Evolutionary conservation across 1,140 invertebrate genomes (phyloP), one percentile per base, ranked within the genome.

Genomic region (Zaprionus davidi): DNA sequence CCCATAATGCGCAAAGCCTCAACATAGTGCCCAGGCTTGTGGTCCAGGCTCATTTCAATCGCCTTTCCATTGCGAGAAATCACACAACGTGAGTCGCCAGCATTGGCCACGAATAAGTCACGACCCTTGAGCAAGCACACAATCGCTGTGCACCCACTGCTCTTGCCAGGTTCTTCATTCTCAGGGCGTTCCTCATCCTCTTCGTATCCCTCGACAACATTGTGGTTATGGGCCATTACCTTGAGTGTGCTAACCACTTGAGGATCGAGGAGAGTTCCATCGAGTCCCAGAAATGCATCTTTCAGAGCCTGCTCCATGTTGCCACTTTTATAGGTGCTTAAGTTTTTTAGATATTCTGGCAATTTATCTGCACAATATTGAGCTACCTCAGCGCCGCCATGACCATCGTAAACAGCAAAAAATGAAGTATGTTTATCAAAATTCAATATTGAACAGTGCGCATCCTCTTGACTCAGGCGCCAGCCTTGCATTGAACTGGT

Each of bases 331-430:
- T 98, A 99, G 0, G 95, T 93, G 17, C 96, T 94, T 36, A 95
- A 95, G 15, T 95, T 93, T 94, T 98, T 99, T 1, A 99, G 95
- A 91, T 96, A 98, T 17, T 97, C 93, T 5, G 98, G 98, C 46
- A 99, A 94, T 87, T 99, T 95, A 87, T 95, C 93, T 2, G 98
- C 95, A 91, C 97, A 97, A 93, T 99, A 99, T 77, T 96, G 95
- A 0, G 98, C 97, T 13, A 99, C 98, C 94, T 99, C 98, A 41
- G 96, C 95, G 77, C 98, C 98, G 53, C 99, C 99, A 93, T 99
- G 99, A 0, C 99, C 99, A 95, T 99, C 99, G 93, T 99, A 99
- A 0, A 99, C 98, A 58, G 98, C 98, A 95, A 99, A 99, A 22
- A 99, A 94, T 6, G 97, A 96, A 53, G 96, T 94, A 76, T 95